These are phyloP conservation scores for Leucophora obtusa DNA, from an alignment of 2,888 invertebrate genomes.

Conservation along the genomic window DNA sequence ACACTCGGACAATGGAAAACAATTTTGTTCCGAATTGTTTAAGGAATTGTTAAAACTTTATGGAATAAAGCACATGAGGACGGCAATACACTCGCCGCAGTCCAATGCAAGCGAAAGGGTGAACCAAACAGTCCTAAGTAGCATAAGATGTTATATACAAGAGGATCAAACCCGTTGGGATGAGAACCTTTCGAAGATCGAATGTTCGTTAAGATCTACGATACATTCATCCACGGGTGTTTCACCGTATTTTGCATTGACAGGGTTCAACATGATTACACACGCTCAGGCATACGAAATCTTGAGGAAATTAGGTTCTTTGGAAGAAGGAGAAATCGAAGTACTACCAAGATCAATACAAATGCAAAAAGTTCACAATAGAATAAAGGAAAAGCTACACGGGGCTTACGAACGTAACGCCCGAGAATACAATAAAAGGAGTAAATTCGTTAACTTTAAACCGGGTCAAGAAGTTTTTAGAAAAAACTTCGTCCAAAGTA, in stretches of 20 bases:
- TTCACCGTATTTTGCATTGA: not conserved
- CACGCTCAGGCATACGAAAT: not conserved
- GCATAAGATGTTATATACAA: slow-evolving; percentile 4
- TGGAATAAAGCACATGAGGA: too few relatives aligned
- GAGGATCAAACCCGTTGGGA: slow-evolving; percentile 6
- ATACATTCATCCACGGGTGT: not conserved
- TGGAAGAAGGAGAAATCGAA: not conserved
- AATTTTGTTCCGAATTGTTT: slow-evolving; percentile 52
- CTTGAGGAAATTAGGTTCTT: not conserved
- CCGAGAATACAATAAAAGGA: not conserved
- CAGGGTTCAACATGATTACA: not conserved
- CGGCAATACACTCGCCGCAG: too few relatives aligned
- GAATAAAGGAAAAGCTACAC: not conserved
- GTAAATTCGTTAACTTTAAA: not conserved
- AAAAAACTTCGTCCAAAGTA: too few relatives aligned
- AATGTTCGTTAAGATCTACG: not conserved
- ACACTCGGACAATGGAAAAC: slow-evolving; percentile 68
- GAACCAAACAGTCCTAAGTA: not conserved
- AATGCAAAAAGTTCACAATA: too few relatives aligned
- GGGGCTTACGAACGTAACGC: not conserved
- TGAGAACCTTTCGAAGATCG: slow-evolving; percentile 2
- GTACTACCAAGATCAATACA: not conserved
- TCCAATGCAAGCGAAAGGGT: not conserved
- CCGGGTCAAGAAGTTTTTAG: too few relatives aligned
- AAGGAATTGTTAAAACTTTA: too few relatives aligned